Evolutionary conservation across 2,797 vertebrate genomes (phyloP), one percentile per base, ranked within the genome.

Genomic region (Acrossocheilus fasciatus): DNA sequence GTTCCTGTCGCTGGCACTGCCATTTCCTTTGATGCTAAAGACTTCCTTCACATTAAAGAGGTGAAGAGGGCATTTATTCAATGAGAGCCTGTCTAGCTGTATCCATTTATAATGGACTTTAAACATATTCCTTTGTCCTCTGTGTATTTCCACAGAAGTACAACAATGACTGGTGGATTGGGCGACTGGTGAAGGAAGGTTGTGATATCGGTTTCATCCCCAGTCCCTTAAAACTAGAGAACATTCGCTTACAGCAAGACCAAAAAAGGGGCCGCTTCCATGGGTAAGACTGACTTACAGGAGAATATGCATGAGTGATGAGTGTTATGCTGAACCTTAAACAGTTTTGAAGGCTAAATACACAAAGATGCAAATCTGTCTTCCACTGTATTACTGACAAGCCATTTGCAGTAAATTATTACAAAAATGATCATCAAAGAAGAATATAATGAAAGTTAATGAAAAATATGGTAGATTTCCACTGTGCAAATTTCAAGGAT

Each of bases 31-130:
- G 98, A 99, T 89, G 96, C 97, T 94, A 99, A 99, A 96, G 98
- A 99, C 95, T 99, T 99, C 93, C 97, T 99, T 43, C 98, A 99
- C 92, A 99, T 99, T 89, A 99, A 99, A 95, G 98, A 99, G 98
- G 98, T 99, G 94, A 84, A 3, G 23, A 80, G 23, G n/a, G n/a
- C 74, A 34, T 81, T 36, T 62, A 17, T 75, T 52, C 73, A 86
- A n/a, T 30, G 4, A 85, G 4, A 82, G 50, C 62, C 52, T 69
- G 23, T 39, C 18, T 72, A 20, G 20, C 26, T 26, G 7, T 26
- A 47, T 30, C 10, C 20, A 26, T 26, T 30, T 81, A 77, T 76
- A 14, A 85, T 18, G 34, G 54, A 81, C 20, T 18, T 72, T 15
- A 76, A 41, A 39, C 3, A 14, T 18, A 15, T 47, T 87, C 6